Evolutionary conservation across 2,113 vertebrate genomes (phyloP).

Genomic region (Syrmaticus mikado): DNA sequence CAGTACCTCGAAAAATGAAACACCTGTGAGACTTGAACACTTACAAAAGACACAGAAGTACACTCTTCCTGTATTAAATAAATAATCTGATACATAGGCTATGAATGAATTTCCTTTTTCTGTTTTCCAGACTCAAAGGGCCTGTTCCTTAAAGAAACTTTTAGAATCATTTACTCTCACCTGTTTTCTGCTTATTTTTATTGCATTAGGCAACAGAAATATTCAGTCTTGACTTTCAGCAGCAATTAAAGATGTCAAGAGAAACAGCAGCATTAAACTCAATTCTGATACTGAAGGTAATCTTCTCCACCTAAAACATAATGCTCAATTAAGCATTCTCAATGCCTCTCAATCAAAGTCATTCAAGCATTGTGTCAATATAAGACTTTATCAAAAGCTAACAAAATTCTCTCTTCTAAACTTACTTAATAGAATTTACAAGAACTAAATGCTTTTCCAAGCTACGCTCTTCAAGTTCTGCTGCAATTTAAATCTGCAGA

Average conservation of each 20-base stretch:
- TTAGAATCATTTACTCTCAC: not conserved
- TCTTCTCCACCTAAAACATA: not conserved
- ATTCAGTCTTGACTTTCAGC: rapidly evolving
- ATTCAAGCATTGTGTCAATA: not conserved
- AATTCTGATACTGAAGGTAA: not conserved
- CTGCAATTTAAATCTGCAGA: not conserved
- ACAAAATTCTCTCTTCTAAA: not conserved
- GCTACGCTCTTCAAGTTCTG: not conserved
- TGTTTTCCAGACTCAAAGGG: not conserved
- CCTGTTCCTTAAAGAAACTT: not conserved
- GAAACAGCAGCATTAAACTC: not conserved
- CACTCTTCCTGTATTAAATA: not conserved
- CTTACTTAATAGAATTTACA: not conserved
- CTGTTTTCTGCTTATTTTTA: not conserved
- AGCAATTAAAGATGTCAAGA: not conserved
- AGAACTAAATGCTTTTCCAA: not conserved
- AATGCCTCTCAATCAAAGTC: not conserved
- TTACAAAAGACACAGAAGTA: not conserved
- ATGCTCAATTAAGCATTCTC: not conserved
- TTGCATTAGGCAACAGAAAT: not conserved
- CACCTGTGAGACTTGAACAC: not conserved
- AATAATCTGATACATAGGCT: not conserved
- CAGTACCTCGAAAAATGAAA: not conserved
- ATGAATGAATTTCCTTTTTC: not conserved
- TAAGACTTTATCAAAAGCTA: not conserved